Evolutionary conservation across 2,888 invertebrate genomes (phyloP), one percentile per base, ranked within the genome.

Genomic region (Tetheella fluctuosa): DNA sequence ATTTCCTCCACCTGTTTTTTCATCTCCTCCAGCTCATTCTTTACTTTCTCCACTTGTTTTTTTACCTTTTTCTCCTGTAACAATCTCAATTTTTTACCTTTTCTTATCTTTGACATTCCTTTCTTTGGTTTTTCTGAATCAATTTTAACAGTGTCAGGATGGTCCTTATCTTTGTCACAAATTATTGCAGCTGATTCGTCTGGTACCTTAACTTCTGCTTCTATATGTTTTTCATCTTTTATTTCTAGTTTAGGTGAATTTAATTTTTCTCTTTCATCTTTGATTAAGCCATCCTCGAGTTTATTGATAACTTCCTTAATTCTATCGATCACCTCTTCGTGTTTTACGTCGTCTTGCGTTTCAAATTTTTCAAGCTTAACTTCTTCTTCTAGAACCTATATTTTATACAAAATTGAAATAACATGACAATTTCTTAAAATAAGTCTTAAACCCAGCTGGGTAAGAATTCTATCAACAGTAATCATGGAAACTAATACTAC

Each of bases 231-330:
- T 25, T 62, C 64, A 8, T 34, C 3, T 59, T 62, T 64, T 62
- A 57, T 34, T 69, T 60, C 76, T 0, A 65, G 59, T 61, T 76
- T 81, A 0, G 83, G 80, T 1, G 80, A 76, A 53, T 64, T 62
- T 0, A 68, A 48, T 10, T 54, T 54, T 28, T 54, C 54, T 54
- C 30, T 28, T 57, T 79, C 80, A 2, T 70, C 71, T 59, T 84
- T 72, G 59, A 76, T 84, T 28, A 90, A 71, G 53, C 88, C 86
- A 39, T 77, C 88, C 69, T 92, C 91, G 25, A 92, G 70, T 80
- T 91, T 92, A 53, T 77, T 86, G 52, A 91, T 91, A 0, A 77
- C 91, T 73, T 91, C 89, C 73, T 90, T 91, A 42, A 92, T 91
- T 71, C 85, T 85, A 65, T 87, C 88, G 48, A 92, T 85, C 0